Percentiles rank a stretch among this genome's conserved stretches.
Conservation (phyloP, 2,113 vertebrate genomes). For the Oryzias celebensis region DNA sequence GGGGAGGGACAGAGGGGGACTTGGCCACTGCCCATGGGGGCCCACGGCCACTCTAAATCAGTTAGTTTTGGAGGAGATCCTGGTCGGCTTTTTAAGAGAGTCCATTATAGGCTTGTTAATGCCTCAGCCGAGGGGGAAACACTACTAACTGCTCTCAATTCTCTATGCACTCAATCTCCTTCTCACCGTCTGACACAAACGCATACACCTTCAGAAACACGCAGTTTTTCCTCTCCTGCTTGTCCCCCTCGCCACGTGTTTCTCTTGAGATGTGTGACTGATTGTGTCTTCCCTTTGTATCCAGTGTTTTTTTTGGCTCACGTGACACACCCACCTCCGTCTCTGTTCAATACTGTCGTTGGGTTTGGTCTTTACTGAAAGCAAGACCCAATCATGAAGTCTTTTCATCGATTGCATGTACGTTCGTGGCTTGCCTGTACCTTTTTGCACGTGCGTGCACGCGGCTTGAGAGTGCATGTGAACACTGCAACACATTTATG, state of each 20-base stretch:
- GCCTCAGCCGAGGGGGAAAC: slow-evolving; percentile 77
- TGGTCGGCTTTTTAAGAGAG: slow-evolving; percentile 80
- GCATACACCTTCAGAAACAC: slow-evolving; percentile 23
- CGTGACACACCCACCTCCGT: slow-evolving; percentile 31
- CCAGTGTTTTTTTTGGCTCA: slow-evolving; percentile 28
- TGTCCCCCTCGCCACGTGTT: slow-evolving; percentile 11
- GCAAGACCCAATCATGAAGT: slow-evolving; percentile 40
- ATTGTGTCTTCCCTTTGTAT: slow-evolving; percentile 11
- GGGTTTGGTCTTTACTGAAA: slow-evolving; percentile 42
- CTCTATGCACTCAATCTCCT: slow-evolving; percentile 58
- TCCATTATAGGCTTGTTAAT: slow-evolving; percentile 84
- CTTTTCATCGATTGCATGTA: slow-evolving; percentile 42
- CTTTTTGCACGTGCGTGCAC: slow-evolving; percentile 28
- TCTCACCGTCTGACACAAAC: slow-evolving; percentile 32
- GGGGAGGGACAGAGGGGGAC: slow-evolving; percentile 70
- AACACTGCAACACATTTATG: slow-evolving; percentile 53
- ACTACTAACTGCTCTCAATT: slow-evolving; percentile 75
- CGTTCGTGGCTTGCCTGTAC: slow-evolving; percentile 30
- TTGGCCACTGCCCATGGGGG: slow-evolving; percentile 79
- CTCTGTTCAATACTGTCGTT: slow-evolving; percentile 46
- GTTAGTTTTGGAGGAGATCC: slow-evolving; percentile 86
- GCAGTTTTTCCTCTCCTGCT: slow-evolving; percentile 11
- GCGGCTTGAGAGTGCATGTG: slow-evolving; percentile 17
- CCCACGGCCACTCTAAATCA: slow-evolving; percentile 76
- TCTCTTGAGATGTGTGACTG: slow-evolving; percentile 28